Percentiles rank a stretch among this genome's conserved stretches.
Evolutionary conservation across 2,888 invertebrate genomes (phyloP).

Genomic region (Dastarcus helophoroides): DNA sequence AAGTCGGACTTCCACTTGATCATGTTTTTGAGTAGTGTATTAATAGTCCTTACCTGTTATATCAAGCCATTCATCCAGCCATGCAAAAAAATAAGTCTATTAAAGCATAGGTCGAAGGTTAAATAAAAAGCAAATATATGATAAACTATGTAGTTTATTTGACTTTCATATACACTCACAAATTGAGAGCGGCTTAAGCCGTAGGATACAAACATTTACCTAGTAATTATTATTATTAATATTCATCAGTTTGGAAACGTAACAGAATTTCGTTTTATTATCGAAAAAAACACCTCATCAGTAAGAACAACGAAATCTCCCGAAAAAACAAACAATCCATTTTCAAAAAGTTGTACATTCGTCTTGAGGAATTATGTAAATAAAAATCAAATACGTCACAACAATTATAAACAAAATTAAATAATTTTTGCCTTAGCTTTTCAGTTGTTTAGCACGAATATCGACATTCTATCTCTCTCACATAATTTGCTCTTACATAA

Average conservation of each 20-base stretch:
- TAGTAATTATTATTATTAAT: slow-evolving; percentile 42
- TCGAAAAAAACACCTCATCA: slow-evolving; percentile 21
- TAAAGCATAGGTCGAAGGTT: background rate
- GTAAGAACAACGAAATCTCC: slow-evolving; percentile 6
- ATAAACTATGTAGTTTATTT: slow-evolving; percentile 44
- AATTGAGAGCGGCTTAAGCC: slow-evolving; percentile 42
- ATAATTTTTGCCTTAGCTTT: slow-evolving; percentile 7
- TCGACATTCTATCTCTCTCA: slow-evolving; percentile 5
- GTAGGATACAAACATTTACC: slow-evolving; percentile 43
- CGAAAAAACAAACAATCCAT: slow-evolving; percentile 14
- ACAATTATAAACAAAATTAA: slow-evolving; percentile 8
- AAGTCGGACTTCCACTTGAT: no score
- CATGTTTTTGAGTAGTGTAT: no score
- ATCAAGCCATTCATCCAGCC: no score
- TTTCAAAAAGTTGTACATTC: no score
- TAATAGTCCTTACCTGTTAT: no score
- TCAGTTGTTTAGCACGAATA: slow-evolving; percentile 12
- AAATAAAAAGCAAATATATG: slow-evolving; percentile 25
- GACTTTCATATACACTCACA: slow-evolving; percentile 44
- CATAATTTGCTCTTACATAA: slow-evolving; percentile 5
- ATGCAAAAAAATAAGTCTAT: slow-evolving; percentile 5
- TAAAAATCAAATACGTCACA: slow-evolving; percentile 6
- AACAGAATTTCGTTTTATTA: slow-evolving; percentile 30
- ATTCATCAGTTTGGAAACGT: slow-evolving; percentile 34
- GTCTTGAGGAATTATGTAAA: slow-evolving; percentile 3